These are phyloP conservation scores for Drosophila pseudotalamancana DNA, from an alignment of 2,888 invertebrate genomes.

Conservation along the genomic window DNA sequence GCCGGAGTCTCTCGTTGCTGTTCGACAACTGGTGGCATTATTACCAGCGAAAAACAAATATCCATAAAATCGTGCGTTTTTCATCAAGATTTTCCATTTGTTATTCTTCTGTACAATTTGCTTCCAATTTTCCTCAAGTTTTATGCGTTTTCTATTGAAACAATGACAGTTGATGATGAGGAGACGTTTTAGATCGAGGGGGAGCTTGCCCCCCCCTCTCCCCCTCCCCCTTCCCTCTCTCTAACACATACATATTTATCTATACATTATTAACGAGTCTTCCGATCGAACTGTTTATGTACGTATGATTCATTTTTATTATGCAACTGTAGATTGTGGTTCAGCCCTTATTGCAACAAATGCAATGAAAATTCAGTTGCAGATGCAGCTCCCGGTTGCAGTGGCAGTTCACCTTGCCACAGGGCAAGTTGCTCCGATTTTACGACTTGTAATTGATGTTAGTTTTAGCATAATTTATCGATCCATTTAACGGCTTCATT, in stretches of 20 bases:
- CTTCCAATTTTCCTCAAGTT: conserved; percentile 71
- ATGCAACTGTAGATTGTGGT: conserved; percentile 67
- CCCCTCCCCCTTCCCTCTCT: too few relatives aligned
- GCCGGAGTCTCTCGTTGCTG: background rate
- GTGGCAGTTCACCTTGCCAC: conserved; percentile 43
- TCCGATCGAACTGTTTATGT: conserved; percentile 45
- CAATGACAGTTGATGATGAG: conserved; percentile 56
- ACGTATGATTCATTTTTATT: conserved; percentile 61
- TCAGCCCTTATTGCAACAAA: conserved; percentile 19
- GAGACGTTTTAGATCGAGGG: conserved; percentile 4
- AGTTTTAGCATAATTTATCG: conserved; percentile 81
- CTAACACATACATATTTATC: conserved; percentile 53
- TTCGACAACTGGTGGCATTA: conserved; percentile 55
- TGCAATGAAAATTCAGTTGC: conserved; percentile 16
- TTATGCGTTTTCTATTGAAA: conserved; percentile 81
- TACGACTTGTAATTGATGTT: conserved; percentile 82
- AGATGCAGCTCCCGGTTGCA: conserved; percentile 14
- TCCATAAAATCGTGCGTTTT: conserved; percentile 67
- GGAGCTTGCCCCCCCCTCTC: too few relatives aligned
- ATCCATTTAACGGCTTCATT: conserved; percentile 75
- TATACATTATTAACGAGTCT: conserved; percentile 51
- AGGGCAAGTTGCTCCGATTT: conserved; percentile 49
- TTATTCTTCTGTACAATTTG: conserved; percentile 62
- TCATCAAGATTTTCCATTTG: conserved; percentile 65
- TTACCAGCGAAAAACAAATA: conserved; percentile 71